Evolutionary conservation across 1,140 invertebrate species (phyloP), one percentile per base, ranked within the genome.

Genomic region (Globodera rostochiensis): DNA sequence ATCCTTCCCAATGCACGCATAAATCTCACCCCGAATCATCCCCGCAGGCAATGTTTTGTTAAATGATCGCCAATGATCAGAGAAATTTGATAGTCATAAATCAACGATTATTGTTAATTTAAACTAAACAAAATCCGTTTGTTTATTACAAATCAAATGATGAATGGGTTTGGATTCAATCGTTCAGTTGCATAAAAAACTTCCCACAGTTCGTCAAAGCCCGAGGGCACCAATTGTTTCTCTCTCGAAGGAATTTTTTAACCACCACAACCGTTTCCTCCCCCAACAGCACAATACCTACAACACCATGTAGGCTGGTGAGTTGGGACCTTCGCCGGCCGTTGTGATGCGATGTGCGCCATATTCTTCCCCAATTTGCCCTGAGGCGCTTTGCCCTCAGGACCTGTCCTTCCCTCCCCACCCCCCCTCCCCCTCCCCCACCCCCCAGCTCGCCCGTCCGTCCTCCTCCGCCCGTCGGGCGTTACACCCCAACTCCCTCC

Each of bases 351-450:
- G 21, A 15, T 19, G 25, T 71, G 69, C 69, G n/a, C 69, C 67
- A 19, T 47, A 71, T 71, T 71, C 46, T 71, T 36, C 21, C 69
- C 25, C 69, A 45, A 47, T 60, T 60, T 60, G 57, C 57, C 57
- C 57, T 19, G 57, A 60, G 57, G 57, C 57, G 69, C 69, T 36
- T 47, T 71, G 69, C 69, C 69, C 69, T 47, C 69, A 71, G 69
- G 69, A 71, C 69, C 69, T 71, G 69, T 71, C 69, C 25, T 36
- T 71, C 19, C 15, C 21, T 21, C 69, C 19, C 66, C n/a, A 1
- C 8, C 69, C 46, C 25, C 69, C 46, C 46, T 21, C 69, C 69
- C 25, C 25, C 46, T 19, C 69, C 69, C 6, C 7, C 66, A 36
- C n/a, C 36, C 36, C 15, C 19, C 66, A 8, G 50, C 57, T 60